phyloP scores from a whole-genome alignment of 2,797 vertebrate genomes.

The Notolepis coatsorum region DNA sequence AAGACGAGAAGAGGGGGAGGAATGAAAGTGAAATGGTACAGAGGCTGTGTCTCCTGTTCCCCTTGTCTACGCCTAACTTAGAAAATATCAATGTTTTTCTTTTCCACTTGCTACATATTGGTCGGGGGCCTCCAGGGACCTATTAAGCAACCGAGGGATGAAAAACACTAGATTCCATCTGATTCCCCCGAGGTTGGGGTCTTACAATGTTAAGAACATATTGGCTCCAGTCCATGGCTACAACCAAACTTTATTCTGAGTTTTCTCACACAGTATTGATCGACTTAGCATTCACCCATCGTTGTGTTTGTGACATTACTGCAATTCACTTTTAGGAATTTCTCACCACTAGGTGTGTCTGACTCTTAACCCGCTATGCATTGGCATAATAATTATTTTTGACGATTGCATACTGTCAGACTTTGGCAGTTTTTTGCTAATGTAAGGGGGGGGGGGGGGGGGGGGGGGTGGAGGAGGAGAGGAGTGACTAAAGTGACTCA shows the following conservation, averaged over 20 bases:
- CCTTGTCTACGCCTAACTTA: conserved; percentile 61
- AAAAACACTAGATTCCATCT: conserved; percentile 86
- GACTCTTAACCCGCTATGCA: too few species aligned
- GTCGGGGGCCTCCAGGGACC: conserved; percentile 78
- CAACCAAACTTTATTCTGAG: conserved; percentile 55
- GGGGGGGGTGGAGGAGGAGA: too few species aligned
- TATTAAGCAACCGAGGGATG: conserved; percentile 83
- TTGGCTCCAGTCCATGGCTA: conserved; percentile 66
- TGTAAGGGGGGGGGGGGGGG: too few species aligned
- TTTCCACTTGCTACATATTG: conserved; percentile 77
- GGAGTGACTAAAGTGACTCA: too few species aligned
- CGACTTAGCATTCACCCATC: conserved; percentile 63
- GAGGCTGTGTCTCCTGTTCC: background rate
- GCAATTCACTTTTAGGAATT: conserved; percentile 50
- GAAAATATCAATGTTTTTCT: conserved; percentile 79
- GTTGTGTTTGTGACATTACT: conserved; percentile 49
- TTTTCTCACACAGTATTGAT: conserved; percentile 56
- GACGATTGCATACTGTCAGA: too few species aligned
- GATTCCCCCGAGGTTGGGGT: conserved; percentile 72
- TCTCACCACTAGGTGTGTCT: too few species aligned
- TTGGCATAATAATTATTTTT: too few species aligned
- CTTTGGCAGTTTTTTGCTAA: too few species aligned
- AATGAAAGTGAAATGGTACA: background rate
- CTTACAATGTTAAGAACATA: conserved; percentile 79
- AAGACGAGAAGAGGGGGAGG: background rate